phyloP scores from a whole-genome alignment of 2,113 vertebrate genomes.

The Perca flavescens region DNA sequence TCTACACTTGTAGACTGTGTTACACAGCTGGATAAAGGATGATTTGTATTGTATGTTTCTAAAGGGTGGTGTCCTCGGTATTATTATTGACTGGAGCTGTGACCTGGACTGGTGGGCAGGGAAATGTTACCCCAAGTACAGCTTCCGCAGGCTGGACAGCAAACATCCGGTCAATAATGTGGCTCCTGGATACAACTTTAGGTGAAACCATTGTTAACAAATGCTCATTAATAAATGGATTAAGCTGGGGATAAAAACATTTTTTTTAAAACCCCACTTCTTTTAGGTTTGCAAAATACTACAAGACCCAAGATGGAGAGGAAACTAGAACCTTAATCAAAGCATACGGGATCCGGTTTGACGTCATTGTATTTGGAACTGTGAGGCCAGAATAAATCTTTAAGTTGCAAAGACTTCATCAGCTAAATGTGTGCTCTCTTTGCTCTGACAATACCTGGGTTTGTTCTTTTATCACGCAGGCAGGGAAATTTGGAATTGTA shows the following conservation, averaged over 20 bases:
- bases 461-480: constrained; percentile 75
- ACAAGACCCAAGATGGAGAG: constrained; percentile 62
- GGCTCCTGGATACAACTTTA: constrained; percentile 92
- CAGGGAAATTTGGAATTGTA: constrained; percentile 90
- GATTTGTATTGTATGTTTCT: not conserved
- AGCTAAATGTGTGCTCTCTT: not conserved
- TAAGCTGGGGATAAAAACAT: not conserved
- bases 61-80: constrained; percentile 72
- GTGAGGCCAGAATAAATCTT: constrained; percentile 74
- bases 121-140: constrained; percentile 87
- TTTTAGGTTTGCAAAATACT: constrained; percentile 91
- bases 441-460: not conserved
- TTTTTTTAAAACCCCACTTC: not conserved
- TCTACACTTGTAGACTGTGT: too few relatives aligned
- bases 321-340: constrained; percentile 89
- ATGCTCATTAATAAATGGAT: not conserved
- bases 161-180: constrained; percentile 81
- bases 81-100: constrained; percentile 83
- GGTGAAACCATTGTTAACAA: constrained; percentile 71
- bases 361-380: constrained; percentile 90
- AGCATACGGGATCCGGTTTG: constrained; percentile 91
- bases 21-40: too few relatives aligned
- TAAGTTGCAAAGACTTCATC: not conserved
- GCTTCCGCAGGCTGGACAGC: constrained; percentile 89
- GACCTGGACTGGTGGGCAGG: constrained; percentile 86